Percentiles rank a stretch among this genome's conserved stretches.
Evolutionary conservation across 1,140 invertebrate species (phyloP).

Genomic region (Pseudomyrmex flavicornis): DNA sequence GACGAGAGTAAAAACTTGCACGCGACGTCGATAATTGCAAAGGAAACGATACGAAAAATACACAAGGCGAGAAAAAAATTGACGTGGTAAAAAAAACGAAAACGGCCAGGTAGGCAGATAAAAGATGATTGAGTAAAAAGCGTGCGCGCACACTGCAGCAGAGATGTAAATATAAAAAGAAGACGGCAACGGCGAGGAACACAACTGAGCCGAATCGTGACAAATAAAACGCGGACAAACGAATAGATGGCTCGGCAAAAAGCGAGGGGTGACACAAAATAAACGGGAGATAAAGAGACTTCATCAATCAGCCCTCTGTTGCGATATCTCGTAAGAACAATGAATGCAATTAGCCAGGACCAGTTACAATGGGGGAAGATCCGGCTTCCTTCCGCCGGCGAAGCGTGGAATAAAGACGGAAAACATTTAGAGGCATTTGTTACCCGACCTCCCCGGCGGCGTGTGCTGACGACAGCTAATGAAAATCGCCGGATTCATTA

Average conservation of each 20-base stretch:
- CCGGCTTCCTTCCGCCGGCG: constrained; percentile 23
- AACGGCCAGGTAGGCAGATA: neutral
- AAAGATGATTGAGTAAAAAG: constrained; percentile 21
- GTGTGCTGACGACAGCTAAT: constrained; percentile 56
- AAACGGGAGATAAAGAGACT: constrained; percentile 39
- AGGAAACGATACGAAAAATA: constrained; percentile 40
- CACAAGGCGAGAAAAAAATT: constrained; percentile 7
- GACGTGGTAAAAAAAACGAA: constrained; percentile 19
- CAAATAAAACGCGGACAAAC: constrained; percentile 45
- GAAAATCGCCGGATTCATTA: constrained; percentile 45
- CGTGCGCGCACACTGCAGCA: neutral
- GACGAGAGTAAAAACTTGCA: constrained; percentile 16
- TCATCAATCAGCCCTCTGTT: constrained; percentile 50
- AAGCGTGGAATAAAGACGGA: constrained; percentile 50
- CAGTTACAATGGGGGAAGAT: constrained; percentile 27
- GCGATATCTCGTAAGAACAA: constrained; percentile 56
- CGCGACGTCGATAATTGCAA: constrained; percentile 26
- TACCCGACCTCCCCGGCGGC: neutral
- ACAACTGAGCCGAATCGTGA: neutral
- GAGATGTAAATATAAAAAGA: constrained; percentile 11
- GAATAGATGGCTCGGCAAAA: constrained; percentile 34
- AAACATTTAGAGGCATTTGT: constrained; percentile 51
- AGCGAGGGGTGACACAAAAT: constrained; percentile 43
- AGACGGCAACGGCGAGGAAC: constrained; percentile 3
- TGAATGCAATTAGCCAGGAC: constrained; percentile 50